Evolutionary conservation across 2,797 vertebrate species (phyloP), one percentile per base, ranked within the genome.

Genomic region (Rhynchotus rufescens): DNA sequence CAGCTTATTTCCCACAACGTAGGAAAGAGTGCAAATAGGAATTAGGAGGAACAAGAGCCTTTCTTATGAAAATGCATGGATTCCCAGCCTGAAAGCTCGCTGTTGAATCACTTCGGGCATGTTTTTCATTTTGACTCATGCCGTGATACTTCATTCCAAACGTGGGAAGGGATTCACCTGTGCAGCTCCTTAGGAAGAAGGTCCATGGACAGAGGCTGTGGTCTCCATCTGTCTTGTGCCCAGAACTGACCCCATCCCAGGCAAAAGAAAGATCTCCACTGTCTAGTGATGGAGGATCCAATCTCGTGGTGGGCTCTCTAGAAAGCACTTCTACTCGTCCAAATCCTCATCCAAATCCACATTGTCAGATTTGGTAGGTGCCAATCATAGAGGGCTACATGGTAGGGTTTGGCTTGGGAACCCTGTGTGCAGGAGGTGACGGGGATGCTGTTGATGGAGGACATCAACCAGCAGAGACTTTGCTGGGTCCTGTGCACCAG

Each of bases 1-100:
- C 80, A 62, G 83, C 85, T 91, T 86, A 85, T 93, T 96, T 94
- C 89, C 89, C 93, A 73, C 51, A 73, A 77, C 85, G 51, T n/a
- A 75, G 64, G 68, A 85, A 83, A 80, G 47, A 68, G 85, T 81
- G 74, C 85, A 62, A 86, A 91, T 32, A 73, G 71, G 88, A 94
- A 85, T 91, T 23, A 69, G 78, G 71, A 76, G 64, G 47, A 86
- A 52, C 17, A 51, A 67, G 42, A 88, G 74, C 22, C 11, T 87
- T 96, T 78, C 92, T 78, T 78, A 76, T 78, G 91, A 66, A 94
- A 93, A 92, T 54, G 15, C 77, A 66, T 49, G 65, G 40, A 42
- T 68, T 89, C 75, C 59, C 59, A 89, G 80, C 28, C 56, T 51
- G 87, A 65, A 57, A 75, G 8, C 32, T 22, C 52, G 7, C 23